Evolutionary conservation across 2,113 vertebrate genomes (phyloP).

Genomic region (Shinisaurus crocodilurus): DNA sequence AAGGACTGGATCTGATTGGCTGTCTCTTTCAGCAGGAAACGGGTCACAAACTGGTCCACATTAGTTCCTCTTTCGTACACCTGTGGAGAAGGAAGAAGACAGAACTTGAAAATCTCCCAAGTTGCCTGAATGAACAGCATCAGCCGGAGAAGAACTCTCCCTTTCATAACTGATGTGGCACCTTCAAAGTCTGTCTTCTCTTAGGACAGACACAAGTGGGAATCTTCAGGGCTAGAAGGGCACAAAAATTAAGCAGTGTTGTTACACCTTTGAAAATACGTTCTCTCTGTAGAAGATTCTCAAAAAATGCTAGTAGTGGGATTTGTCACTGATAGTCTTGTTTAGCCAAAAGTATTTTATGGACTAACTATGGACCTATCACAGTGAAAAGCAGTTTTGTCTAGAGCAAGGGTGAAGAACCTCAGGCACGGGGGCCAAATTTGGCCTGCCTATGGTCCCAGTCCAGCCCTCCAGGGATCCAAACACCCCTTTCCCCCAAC

Average conservation of each 20-base stretch:
- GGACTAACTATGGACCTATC: background rate
- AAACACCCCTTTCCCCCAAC: no score
- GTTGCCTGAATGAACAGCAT: fast-evolving
- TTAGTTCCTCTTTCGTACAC: slow-evolving; percentile 93
- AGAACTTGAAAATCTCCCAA: fast-evolving
- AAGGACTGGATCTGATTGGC: slow-evolving; percentile 96
- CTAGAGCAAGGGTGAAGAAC: background rate
- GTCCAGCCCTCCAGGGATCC: no score
- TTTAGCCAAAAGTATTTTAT: background rate
- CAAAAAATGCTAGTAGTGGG: background rate
- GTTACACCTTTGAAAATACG: no score
- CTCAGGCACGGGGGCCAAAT: no score
- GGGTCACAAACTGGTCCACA: slow-evolving; percentile 96
- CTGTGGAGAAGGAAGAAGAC: slow-evolving; percentile 65
- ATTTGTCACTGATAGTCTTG: background rate
- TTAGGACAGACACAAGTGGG: background rate
- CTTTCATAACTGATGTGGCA: background rate
- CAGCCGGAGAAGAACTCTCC: background rate
- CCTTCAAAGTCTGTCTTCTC: background rate
- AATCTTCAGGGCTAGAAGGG: background rate
- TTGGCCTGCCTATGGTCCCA: no score
- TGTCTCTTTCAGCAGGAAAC: slow-evolving; percentile 95
- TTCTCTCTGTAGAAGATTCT: background rate
- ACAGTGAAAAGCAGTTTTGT: background rate
- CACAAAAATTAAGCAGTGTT: background rate